These are phyloP conservation scores for Apodemia hepburni DNA, from an alignment of 2,888 invertebrate species.

Conservation along the genomic window DNA sequence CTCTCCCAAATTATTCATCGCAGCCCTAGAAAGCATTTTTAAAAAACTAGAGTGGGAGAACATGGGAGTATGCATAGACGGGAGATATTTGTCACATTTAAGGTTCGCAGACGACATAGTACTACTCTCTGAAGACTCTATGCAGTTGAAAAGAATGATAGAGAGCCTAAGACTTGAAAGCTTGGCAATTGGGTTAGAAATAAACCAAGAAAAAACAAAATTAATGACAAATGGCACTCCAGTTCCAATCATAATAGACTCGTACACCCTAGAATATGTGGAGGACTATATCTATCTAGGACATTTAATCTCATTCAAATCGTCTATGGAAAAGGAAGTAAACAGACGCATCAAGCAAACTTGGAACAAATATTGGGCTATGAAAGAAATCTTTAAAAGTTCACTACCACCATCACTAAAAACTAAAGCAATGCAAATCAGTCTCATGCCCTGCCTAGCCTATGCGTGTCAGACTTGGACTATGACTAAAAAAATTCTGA, in stretches of 20 bases:
- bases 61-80: not conserved
- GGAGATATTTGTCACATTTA: not conserved
- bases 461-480: too few relatives aligned
- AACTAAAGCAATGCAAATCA: too few relatives aligned
- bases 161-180: not conserved
- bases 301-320: constrained; percentile 22
- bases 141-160: not conserved
- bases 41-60: not conserved
- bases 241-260: not conserved
- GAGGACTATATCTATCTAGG: constrained; percentile 22
- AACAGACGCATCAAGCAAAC: constrained; percentile 21
- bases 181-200: too few relatives aligned
- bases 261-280: constrained; percentile 8
- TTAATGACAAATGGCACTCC: constrained; percentile 17
- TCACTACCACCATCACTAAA: too few relatives aligned
- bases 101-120: not conserved
- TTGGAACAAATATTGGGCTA: constrained; percentile 18
- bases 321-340: constrained; percentile 22
- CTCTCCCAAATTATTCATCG: constrained; percentile 17
- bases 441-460: too few relatives aligned
- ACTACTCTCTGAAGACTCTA: not conserved
- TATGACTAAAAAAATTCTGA: too few relatives aligned
- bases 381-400: too few relatives aligned
- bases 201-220: not conserved
- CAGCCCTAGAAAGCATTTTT: not conserved